Conservation (phyloP, 1,140 invertebrate species). For the Aleiodes sp. region DNA sequence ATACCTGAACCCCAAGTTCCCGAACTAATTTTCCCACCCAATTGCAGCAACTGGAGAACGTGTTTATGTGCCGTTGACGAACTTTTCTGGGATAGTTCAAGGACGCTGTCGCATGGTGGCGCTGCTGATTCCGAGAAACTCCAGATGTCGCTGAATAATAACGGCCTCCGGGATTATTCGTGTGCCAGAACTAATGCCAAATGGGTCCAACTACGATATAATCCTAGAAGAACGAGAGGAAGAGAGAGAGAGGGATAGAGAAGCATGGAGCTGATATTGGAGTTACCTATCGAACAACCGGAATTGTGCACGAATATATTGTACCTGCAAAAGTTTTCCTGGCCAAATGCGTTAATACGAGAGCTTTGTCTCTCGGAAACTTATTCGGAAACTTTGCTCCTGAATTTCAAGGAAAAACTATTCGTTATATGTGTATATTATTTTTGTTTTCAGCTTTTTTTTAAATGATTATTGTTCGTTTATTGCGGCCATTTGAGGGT, state of each 20-base stretch:
- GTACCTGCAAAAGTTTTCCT: conserved; percentile 1
- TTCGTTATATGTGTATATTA: not conserved
- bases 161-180: conserved; percentile 5
- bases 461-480: not conserved
- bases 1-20: no score
- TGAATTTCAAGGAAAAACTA: not conserved
- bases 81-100: not conserved
- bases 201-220: not conserved
- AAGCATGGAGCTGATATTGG: not conserved
- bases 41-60: no score
- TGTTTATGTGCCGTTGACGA: no score
- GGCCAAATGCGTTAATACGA: no score
- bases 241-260: not conserved
- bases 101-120: not conserved
- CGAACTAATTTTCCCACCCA: no score
- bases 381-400: not conserved
- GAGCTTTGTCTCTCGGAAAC: not conserved
- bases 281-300: conserved; percentile 12
- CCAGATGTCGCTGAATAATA: conserved; percentile 9
- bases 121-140: not conserved
- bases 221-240: not conserved
- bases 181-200: not conserved
- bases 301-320: conserved; percentile 16
- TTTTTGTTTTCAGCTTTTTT: not conserved
- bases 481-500: not conserved